Evolutionary conservation across 1,140 invertebrate species (phyloP).

Genomic region (Drosophila littoralis): DNA sequence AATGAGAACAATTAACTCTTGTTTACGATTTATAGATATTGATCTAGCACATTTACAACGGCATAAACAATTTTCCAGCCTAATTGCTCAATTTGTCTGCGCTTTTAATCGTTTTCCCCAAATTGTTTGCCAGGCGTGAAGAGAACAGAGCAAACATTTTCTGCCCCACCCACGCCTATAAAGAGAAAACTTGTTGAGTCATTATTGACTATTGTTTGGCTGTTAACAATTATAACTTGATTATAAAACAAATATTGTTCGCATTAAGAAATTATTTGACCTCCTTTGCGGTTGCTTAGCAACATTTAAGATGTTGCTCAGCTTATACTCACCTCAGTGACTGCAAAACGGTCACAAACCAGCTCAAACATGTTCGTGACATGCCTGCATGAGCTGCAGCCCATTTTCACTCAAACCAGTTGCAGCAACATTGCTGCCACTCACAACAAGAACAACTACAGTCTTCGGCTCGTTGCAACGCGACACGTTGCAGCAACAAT

Average conservation of each 20-base stretch:
- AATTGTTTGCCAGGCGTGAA: conserved; percentile 3
- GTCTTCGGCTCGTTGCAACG: conserved; percentile 1
- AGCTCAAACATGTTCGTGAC: conserved; percentile 20
- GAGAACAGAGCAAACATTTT: conserved; percentile 1
- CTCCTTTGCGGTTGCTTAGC: background rate
- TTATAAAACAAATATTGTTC: background rate
- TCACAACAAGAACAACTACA: background rate
- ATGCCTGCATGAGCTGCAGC: background rate
- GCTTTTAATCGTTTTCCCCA: conserved; percentile 4
- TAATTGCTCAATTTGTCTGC: conserved; percentile 20
- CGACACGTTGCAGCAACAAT: conserved; percentile 31
- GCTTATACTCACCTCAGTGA: conserved; percentile 25
- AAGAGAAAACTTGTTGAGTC: conserved; percentile 7
- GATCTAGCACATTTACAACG: background rate
- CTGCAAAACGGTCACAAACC: background rate
- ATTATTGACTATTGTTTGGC: background rate
- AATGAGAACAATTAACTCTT: background rate
- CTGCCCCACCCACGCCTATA: background rate
- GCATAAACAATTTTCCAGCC: background rate
- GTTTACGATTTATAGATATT: background rate
- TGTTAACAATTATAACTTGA: background rate
- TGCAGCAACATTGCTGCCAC: conserved; percentile 15
- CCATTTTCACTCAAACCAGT: conserved; percentile 25
- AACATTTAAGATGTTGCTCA: conserved; percentile 3
- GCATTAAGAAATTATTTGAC: background rate